A percentile compares a stretch with the other conserved stretches of the same genome.
Evolutionary conservation across 2,888 invertebrate genomes (phyloP).

Genomic region (Drosophila siamana): DNA sequence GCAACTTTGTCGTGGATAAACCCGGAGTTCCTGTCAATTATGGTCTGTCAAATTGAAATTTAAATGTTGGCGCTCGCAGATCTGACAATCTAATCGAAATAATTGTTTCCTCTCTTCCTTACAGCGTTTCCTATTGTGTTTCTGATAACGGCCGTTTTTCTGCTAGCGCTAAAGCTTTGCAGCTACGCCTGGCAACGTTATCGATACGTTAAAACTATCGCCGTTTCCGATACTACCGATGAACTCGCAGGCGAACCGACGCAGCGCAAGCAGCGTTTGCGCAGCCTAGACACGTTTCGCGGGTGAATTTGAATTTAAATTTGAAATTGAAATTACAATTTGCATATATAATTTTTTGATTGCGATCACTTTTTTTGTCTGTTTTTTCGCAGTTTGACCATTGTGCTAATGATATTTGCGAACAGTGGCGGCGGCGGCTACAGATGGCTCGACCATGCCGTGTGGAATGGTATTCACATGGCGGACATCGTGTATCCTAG

Average conservation of each 20-base stretch:
- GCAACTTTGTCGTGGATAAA: conserved; percentile 87
- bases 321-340: neutral
- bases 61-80: too few species aligned
- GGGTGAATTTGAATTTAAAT: conserved; percentile 87
- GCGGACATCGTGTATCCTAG: conserved; percentile 98
- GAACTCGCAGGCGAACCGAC: conserved; percentile 67
- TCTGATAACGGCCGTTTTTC: conserved; percentile 73
- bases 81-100: too few species aligned
- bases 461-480: conserved; percentile 96
- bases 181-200: conserved; percentile 70
- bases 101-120: neutral
- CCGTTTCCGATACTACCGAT: conserved; percentile 63
- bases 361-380: too few species aligned
- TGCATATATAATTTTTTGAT: too few species aligned
- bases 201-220: conserved; percentile 67
- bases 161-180: conserved; percentile 62
- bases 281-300: conserved; percentile 92
- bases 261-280: conserved; percentile 86
- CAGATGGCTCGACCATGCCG: conserved; percentile 93
- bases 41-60: conserved; percentile 61
- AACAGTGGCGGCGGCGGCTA: conserved; percentile 96
- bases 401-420: conserved; percentile 95
- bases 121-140: conserved; percentile 78
- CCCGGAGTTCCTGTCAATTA: conserved; percentile 90
- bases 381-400: conserved; percentile 88